These are phyloP conservation scores for Muricea muricata DNA, from an alignment of 92 coral and sea anemone genomes.

Conservation along the genomic window DNA sequence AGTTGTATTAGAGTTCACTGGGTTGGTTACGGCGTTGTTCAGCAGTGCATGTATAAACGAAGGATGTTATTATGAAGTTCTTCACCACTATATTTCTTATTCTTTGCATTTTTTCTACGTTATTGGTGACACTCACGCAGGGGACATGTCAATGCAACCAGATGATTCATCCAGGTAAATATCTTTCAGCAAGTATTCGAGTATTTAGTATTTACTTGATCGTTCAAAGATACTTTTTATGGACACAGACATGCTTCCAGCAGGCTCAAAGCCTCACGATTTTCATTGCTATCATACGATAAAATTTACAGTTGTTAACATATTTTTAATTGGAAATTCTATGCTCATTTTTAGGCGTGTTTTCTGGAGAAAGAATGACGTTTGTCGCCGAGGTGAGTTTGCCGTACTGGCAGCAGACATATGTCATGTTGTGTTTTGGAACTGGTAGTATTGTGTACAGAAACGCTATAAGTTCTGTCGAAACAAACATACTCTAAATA, in stretches of 20 bases:
- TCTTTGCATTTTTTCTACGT: conserved; percentile 1
- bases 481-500: conserved; percentile 20
- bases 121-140: neutral
- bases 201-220: neutral
- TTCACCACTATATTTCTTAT: conserved; percentile 11
- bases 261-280: neutral
- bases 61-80: conserved; percentile 44
- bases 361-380: conserved; percentile 53
- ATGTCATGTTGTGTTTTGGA: conserved; percentile 33
- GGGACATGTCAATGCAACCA: conserved; percentile 50
- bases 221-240: neutral
- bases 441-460: conserved; percentile 30
- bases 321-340: neutral
- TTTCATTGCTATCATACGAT: neutral
- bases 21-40: conserved; percentile 17
- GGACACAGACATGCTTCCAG: neutral
- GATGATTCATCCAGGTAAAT: conserved; percentile 49
- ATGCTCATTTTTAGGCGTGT: conserved; percentile 33
- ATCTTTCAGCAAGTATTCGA: neutral
- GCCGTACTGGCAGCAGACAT: neutral
- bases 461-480: conserved; percentile 31
- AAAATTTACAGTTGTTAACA: neutral
- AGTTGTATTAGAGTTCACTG: too few relatives aligned
- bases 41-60: conserved; percentile 29
- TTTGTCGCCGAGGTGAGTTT: conserved; percentile 47